phyloP scores from a whole-genome alignment of 2,797 vertebrate species.

The Gadopsis bispinosus region DNA sequence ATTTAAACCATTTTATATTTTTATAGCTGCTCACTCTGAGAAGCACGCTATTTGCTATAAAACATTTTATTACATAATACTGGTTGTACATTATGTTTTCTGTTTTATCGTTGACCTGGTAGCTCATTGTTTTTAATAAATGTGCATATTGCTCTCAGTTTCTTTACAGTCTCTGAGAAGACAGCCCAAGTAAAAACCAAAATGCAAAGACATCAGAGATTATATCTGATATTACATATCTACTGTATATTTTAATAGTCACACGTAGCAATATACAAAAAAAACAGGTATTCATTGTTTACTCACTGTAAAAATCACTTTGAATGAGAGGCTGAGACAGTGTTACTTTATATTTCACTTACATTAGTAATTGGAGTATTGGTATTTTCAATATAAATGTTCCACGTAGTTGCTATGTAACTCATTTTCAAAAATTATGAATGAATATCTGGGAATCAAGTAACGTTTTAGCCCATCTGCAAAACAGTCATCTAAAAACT shows the following conservation, averaged over 20 bases:
- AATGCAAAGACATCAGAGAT: not conserved
- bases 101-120: slow-evolving; percentile 1
- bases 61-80: not conserved
- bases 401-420: slow-evolving; percentile 15
- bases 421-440: slow-evolving; percentile 29
- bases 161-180: not conserved
- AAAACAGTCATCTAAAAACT: slow-evolving; percentile 37
- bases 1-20: slow-evolving; percentile 5
- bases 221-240: no score
- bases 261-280: not conserved
- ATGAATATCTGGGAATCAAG: slow-evolving; percentile 21
- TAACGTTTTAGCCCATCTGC: slow-evolving; percentile 25
- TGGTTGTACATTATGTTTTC: not conserved
- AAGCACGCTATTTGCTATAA: not conserved
- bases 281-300: slow-evolving; percentile 6
- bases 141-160: not conserved
- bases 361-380: slow-evolving; percentile 10
- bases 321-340: not conserved
- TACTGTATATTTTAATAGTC: no score
- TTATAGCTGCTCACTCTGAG: not conserved
- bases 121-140: not conserved
- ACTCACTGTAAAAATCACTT: not conserved
- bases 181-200: not conserved
- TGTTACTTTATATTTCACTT: not conserved
- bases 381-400: slow-evolving; percentile 17